A percentile compares a stretch with the other conserved stretches of the same genome.
Evolutionary conservation across 2,113 vertebrate genomes (phyloP).

Genomic region (Pica pica): DNA sequence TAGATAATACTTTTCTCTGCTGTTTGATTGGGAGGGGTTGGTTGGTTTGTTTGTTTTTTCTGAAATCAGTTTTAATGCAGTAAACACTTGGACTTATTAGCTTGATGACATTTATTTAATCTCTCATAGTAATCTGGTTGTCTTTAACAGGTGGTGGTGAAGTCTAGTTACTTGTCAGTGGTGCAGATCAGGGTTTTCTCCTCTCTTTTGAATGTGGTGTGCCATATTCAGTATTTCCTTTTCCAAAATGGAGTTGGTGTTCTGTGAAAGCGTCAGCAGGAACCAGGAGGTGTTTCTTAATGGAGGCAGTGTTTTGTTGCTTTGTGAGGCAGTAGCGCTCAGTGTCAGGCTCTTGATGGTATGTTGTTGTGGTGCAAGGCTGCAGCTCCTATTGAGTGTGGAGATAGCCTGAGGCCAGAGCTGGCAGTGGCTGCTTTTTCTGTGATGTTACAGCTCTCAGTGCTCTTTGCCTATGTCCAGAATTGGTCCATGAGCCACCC

Average conservation of each 20-base stretch:
- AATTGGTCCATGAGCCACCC: not conserved
- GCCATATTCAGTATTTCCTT: not conserved
- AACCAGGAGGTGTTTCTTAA: not conserved
- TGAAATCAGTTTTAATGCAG: not conserved
- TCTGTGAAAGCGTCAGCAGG: not conserved
- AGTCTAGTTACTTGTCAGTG: not conserved
- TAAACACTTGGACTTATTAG: not conserved
- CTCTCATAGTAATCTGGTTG: not conserved
- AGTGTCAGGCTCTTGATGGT: not conserved
- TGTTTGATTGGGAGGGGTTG: not conserved
- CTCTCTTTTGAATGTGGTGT: not conserved
- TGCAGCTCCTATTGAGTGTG: not conserved
- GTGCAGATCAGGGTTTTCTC: not conserved
- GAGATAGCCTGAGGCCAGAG: not conserved
- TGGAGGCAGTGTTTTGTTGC: not conserved
- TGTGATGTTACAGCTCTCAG: not conserved
- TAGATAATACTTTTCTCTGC: not conserved
- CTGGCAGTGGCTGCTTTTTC: not conserved
- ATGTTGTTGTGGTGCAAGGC: not conserved
- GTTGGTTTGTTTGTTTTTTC: not conserved
- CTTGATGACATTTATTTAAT: not conserved
- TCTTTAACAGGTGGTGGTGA: not conserved
- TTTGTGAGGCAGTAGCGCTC: not conserved
- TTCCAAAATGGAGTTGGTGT: not conserved
- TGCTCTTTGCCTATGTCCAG: rapidly evolving